These are phyloP conservation scores for Xanthia togata DNA, from an alignment of 2,888 invertebrate genomes.

Conservation along the genomic window DNA sequence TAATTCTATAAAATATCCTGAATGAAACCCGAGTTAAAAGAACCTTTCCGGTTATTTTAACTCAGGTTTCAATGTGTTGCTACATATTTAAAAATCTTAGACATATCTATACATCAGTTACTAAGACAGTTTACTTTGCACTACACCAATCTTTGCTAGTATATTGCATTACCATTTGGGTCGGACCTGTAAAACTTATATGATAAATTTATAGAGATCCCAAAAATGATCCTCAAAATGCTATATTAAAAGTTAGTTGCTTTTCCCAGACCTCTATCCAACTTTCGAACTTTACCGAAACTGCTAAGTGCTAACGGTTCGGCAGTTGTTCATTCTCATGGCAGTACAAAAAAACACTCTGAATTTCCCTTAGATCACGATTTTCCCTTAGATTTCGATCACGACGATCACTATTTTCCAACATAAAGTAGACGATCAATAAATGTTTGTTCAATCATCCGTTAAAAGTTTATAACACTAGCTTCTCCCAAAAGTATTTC, in stretches of 20 bases:
- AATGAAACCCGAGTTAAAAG: not conserved
- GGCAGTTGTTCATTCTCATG: not conserved
- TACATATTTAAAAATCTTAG: not conserved
- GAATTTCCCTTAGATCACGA: not conserved
- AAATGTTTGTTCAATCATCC: too few species aligned
- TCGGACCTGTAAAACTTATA: not conserved
- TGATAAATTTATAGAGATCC: not conserved
- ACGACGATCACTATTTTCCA: not conserved
- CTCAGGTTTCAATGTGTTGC: too few species aligned
- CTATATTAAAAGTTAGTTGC: not conserved
- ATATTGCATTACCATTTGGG: not conserved
- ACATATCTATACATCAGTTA: not conserved
- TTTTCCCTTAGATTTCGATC: too few species aligned
- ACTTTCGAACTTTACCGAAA: not conserved
- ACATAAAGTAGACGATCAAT: too few species aligned
- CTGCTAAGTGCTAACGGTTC: not conserved
- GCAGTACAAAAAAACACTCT: not conserved
- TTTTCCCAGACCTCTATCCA: not conserved
- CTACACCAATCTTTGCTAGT: not conserved
- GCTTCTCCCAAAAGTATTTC: too few species aligned
- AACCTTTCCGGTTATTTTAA: too few species aligned
- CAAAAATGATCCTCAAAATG: not conserved
- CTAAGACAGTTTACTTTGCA: not conserved
- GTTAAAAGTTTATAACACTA: too few species aligned
- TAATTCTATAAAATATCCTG: too few species aligned